Conservation (phyloP, 2,113 vertebrate species). For the Caranx melampygus region DNA sequence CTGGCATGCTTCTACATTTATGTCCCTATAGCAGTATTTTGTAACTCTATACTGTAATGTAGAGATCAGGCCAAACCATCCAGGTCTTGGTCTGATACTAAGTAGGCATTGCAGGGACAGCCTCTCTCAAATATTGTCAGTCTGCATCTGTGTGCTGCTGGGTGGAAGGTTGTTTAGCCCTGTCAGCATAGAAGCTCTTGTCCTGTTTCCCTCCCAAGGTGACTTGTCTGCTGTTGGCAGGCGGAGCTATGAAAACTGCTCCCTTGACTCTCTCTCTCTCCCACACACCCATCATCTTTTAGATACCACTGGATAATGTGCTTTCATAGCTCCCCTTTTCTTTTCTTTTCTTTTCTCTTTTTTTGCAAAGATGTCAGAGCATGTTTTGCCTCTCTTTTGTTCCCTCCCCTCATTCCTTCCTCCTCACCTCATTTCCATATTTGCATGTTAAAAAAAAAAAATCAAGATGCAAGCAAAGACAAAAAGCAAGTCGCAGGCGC, state of each 20-base stretch:
- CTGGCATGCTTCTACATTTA: neutral
- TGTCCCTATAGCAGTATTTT: neutral
- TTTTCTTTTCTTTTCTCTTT: neutral
- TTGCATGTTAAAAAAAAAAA: neutral
- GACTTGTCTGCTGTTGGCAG: conserved; percentile 75
- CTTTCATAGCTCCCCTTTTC: conserved; percentile 17
- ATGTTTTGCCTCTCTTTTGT: neutral
- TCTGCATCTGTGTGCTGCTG: conserved; percentile 25
- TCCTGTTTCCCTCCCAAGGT: conserved; percentile 74
- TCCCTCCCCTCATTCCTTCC: neutral
- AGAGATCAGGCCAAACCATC: neutral
- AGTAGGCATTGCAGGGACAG: neutral
- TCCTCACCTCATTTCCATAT: conserved; percentile 33
- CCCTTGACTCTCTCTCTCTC: conserved; percentile 27
- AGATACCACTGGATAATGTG: conserved; percentile 26
- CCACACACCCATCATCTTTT: conserved; percentile 51
- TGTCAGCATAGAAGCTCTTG: conserved; percentile 65
- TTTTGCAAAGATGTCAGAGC: conserved; percentile 29
- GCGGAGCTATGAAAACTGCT: conserved; percentile 55
- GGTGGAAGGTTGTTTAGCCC: conserved; percentile 59
- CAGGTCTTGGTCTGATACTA: conserved; percentile 13
- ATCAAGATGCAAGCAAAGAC: conserved; percentile 13
- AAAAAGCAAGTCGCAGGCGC: neutral
- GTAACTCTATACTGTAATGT: neutral
- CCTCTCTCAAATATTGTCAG: conserved; percentile 15